These are phyloP conservation scores for Chaetura pelagica DNA, from an alignment of 2,113 vertebrate genomes.

Conservation along the genomic window DNA sequence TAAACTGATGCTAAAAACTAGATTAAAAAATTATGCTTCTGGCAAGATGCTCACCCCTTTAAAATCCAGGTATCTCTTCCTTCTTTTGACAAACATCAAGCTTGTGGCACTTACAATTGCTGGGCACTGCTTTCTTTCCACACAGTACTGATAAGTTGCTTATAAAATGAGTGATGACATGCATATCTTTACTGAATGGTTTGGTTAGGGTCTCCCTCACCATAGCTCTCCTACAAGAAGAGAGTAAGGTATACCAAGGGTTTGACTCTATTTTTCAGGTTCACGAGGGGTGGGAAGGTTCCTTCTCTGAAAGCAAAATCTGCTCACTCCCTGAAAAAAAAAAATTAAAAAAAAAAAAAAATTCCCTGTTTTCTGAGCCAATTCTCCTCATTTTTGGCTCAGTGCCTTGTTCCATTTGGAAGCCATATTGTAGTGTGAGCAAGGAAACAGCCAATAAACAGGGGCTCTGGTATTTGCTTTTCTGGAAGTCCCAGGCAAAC, in stretches of 20 bases:
- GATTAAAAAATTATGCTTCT: background rate
- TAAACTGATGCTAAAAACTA: background rate
- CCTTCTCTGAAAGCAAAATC: background rate
- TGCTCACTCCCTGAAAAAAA: background rate
- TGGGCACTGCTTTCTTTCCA: background rate
- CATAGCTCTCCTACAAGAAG: background rate
- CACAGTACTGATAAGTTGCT: background rate
- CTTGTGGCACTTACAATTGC: background rate
- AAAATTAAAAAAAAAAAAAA: background rate
- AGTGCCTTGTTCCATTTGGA: slow-evolving; percentile 19
- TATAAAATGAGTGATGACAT: background rate
- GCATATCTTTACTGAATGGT: background rate
- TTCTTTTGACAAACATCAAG: background rate
- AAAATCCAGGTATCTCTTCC: background rate
- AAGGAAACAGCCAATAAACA: slow-evolving; percentile 50
- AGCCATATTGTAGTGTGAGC: slow-evolving; percentile 29
- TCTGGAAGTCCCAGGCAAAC: slow-evolving; percentile 16
- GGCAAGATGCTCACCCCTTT: slow-evolving; percentile 5
- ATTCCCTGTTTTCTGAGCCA: background rate
- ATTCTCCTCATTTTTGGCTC: slow-evolving; percentile 23
- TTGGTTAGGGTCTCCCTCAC: background rate
- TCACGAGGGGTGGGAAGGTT: background rate
- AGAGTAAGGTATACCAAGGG: background rate
- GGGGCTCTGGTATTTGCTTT: slow-evolving; percentile 31
- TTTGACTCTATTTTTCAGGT: background rate